These are phyloP conservation scores for Acanthisitta chloris DNA, from an alignment of 2,113 vertebrate genomes.

Conservation along the genomic window DNA sequence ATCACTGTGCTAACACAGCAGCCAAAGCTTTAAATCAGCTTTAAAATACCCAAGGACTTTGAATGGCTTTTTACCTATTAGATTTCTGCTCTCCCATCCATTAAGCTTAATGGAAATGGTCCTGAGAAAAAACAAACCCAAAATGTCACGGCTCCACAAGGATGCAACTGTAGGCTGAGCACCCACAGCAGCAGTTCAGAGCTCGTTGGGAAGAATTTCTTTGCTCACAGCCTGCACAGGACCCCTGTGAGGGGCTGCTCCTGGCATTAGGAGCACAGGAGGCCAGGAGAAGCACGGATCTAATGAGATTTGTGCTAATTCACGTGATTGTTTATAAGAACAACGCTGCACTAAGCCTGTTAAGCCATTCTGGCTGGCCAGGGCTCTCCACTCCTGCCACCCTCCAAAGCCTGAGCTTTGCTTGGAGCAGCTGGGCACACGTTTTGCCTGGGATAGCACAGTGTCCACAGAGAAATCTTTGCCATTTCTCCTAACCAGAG, in stretches of 20 bases:
- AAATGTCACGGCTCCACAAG: fast-evolving
- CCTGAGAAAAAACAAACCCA: neutral
- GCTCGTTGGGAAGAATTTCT: neutral
- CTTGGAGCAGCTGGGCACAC: neutral
- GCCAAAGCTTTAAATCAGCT: neutral
- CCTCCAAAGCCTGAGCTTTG: neutral
- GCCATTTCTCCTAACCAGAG: neutral
- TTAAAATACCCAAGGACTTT: neutral
- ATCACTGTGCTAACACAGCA: neutral
- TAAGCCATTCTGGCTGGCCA: constrained; percentile 6
- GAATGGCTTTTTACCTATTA: neutral
- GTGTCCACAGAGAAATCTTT: neutral
- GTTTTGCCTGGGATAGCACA: neutral
- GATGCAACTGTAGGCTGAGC: neutral
- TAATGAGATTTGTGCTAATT: constrained; percentile 58
- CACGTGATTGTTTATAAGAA: constrained; percentile 33
- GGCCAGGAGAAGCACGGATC: neutral
- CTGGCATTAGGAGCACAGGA: neutral
- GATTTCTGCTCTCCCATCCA: neutral
- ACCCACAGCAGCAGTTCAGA: neutral
- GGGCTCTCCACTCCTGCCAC: neutral
- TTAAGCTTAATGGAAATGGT: neutral
- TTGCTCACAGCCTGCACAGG: fast-evolving
- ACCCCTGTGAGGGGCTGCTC: neutral
- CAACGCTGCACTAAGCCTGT: neutral